Conservation (phyloP, 2,113 vertebrate species). For the Cairina moschata region DNA sequence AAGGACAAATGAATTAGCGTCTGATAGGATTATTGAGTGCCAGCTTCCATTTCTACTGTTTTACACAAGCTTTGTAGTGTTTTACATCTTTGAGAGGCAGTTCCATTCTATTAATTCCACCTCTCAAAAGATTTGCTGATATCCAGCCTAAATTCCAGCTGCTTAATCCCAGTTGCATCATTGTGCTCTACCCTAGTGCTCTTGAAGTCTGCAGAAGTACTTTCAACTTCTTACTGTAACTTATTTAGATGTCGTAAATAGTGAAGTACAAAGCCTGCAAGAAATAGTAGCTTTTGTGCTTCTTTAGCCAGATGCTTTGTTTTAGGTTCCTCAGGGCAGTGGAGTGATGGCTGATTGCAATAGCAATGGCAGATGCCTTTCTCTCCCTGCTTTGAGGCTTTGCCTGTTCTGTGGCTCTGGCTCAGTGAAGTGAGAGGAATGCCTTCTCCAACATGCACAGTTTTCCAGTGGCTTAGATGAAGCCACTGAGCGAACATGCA, state of each 20-base stretch:
- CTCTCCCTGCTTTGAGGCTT: neutral
- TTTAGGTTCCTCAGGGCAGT: neutral
- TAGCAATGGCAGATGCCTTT: constrained; percentile 29
- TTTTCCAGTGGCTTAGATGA: constrained; percentile 32
- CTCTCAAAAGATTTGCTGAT: neutral
- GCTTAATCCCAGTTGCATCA: neutral
- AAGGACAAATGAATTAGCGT: neutral
- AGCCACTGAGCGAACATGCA: constrained; percentile 30
- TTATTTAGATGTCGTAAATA: neutral
- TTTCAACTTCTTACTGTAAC: neutral
- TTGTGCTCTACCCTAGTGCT: neutral
- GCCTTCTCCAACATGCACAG: neutral
- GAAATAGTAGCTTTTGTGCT: neutral
- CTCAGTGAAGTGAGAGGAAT: constrained; percentile 44
- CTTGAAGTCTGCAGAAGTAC: neutral
- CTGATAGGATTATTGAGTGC: neutral
- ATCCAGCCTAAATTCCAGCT: neutral
- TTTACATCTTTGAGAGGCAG: neutral
- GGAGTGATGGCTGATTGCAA: neutral
- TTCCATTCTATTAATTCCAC: neutral
- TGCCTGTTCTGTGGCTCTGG: neutral
- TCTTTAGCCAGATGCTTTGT: neutral
- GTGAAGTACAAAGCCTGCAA: neutral
- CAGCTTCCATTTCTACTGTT: neutral
- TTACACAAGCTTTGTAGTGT: neutral